Conservation (phyloP, 2,797 vertebrate species). For the Pangasius larnaudii region DNA sequence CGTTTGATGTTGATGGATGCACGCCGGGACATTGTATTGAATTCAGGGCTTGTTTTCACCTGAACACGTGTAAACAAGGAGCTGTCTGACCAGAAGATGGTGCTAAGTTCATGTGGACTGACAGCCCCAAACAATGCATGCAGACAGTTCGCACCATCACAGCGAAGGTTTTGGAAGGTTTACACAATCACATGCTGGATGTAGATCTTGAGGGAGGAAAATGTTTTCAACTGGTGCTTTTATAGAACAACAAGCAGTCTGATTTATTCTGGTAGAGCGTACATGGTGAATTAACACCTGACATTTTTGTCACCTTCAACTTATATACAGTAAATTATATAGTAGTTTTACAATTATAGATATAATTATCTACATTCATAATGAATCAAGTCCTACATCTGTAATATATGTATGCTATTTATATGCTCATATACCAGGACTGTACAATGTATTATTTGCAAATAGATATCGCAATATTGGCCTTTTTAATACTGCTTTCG, state of each 20-base stretch:
- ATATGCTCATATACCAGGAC: too few relatives aligned
- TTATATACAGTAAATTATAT: neutral
- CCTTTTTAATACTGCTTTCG: neutral
- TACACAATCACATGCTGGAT: neutral
- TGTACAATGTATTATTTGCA: neutral
- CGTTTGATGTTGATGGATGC: conserved; percentile 32
- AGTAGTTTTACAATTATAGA: neutral
- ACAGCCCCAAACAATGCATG: neutral
- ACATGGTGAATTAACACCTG: neutral
- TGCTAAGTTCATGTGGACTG: conserved; percentile 50
- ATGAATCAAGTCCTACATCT: neutral
- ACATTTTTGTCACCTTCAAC: neutral
- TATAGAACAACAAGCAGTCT: neutral
- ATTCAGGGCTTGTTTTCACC: conserved; percentile 1
- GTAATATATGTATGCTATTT: neutral
- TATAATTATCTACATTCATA: neutral
- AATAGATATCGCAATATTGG: neutral
- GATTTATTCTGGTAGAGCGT: neutral
- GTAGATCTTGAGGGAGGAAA: neutral
- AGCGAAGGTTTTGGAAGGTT: neutral
- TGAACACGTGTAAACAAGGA: conserved; percentile 37
- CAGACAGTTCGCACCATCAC: conserved; percentile 4
- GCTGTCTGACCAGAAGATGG: conserved; percentile 61
- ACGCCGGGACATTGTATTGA: conserved; percentile 1
- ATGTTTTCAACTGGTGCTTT: neutral